Conservation (phyloP, 2,797 vertebrate genomes). For the Fundulus diaphanus region DNA sequence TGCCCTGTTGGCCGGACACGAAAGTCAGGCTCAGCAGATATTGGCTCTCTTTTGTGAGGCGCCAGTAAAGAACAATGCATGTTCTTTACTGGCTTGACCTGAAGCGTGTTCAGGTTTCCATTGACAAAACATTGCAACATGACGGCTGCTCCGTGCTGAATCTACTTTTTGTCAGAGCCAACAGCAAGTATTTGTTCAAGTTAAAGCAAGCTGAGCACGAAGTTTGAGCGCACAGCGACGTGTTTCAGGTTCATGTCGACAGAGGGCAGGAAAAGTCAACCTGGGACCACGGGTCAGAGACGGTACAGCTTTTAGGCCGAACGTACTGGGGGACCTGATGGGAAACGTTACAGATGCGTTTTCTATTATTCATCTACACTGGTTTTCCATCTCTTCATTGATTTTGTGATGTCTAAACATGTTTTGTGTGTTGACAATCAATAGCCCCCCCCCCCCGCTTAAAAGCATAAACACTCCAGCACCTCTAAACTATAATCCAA, state of each 20-base stretch:
- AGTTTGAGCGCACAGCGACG: neutral
- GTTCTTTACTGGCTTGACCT: neutral
- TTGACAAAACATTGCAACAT: conserved; percentile 36
- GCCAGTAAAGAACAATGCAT: conserved; percentile 30
- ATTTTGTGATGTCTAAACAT: conserved; percentile 1
- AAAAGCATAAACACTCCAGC: too few relatives aligned
- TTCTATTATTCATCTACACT: neutral
- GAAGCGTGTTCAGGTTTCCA: conserved; percentile 1
- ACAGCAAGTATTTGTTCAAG: neutral
- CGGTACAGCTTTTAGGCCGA: neutral
- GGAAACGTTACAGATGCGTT: neutral
- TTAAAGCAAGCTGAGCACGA: neutral
- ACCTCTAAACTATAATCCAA: neutral
- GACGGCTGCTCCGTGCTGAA: neutral
- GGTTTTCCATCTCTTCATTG: neutral
- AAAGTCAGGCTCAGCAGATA: conserved; percentile 63
- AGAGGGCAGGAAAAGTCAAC: neutral
- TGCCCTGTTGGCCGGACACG: conserved; percentile 10
- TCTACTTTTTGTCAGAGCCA: neutral
- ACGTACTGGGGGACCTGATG: neutral
- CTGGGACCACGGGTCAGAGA: neutral
- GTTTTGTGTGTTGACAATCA: neutral
- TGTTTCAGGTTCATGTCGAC: neutral
- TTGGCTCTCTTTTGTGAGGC: conserved; percentile 47
- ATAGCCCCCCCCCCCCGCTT: neutral